Evolutionary conservation across 2,113 vertebrate species (phyloP).

Genomic region (Nothoprocta pentlandii): DNA sequence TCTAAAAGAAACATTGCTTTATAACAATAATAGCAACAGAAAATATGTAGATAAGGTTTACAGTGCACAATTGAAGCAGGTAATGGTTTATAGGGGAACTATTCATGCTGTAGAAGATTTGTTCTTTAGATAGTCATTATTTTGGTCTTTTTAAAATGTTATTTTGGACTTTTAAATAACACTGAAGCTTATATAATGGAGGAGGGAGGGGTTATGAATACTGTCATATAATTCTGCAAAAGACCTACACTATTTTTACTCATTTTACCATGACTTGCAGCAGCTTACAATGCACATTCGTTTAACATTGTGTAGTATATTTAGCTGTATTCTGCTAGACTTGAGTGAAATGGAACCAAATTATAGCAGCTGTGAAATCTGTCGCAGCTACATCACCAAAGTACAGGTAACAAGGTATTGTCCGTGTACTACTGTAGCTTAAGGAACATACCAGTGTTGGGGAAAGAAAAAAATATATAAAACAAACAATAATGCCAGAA

Average conservation of each 20-base stretch:
- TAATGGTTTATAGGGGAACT: neutral
- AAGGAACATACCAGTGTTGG: rapidly evolving
- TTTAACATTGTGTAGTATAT: neutral
- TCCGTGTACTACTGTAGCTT: neutral
- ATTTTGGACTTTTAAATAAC: neutral
- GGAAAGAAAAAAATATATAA: neutral
- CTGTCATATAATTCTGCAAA: neutral
- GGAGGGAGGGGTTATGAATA: neutral
- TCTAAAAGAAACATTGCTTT: constrained; percentile 50
- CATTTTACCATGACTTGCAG: neutral
- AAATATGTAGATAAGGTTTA: constrained; percentile 45
- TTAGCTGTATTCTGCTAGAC: neutral
- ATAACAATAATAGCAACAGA: neutral
- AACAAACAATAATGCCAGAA: neutral
- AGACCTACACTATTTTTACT: neutral
- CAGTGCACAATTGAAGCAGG: neutral
- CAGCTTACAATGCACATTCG: neutral
- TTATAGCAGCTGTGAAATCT: neutral
- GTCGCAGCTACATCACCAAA: neutral
- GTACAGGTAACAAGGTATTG: neutral
- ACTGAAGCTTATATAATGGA: neutral
- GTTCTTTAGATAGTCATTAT: neutral
- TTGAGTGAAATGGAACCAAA: neutral
- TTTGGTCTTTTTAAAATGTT: neutral
- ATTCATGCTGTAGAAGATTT: neutral